Percentiles rank a stretch among this genome's conserved stretches.
These are phyloP conservation scores for Ephialtes manifestator DNA, from an alignment of 2,888 invertebrate species.

Conservation along the genomic window DNA sequence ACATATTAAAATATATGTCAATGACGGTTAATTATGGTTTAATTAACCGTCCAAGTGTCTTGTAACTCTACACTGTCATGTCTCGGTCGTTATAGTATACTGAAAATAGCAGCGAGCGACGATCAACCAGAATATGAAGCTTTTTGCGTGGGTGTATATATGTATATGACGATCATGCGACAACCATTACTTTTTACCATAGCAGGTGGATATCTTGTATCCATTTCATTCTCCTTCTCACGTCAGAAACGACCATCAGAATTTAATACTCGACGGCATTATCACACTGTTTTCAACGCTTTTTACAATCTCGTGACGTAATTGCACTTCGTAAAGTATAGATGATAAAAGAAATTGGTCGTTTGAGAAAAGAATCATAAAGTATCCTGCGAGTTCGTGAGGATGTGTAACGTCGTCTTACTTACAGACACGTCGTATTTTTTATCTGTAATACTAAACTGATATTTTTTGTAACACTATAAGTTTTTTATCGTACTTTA, in stretches of 20 bases:
- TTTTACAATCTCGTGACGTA: neutral
- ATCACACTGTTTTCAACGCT: neutral
- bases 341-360: neutral
- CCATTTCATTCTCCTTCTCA: neutral
- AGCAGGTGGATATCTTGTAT: neutral
- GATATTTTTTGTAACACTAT: too few species aligned
- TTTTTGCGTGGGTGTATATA: neutral
- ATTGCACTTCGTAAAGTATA: neutral
- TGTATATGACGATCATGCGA: neutral
- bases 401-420: neutral
- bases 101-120: neutral
- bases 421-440: neutral
- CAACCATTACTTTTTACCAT: neutral
- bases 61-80: conserved; percentile 1
- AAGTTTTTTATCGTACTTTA: too few species aligned
- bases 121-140: neutral
- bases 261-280: neutral
- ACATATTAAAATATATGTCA: too few species aligned
- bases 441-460: neutral
- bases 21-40: neutral
- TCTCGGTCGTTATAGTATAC: neutral
- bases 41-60: neutral
- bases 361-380: neutral
- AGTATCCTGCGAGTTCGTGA: neutral
- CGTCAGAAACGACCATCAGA: neutral